phyloP scores from a whole-genome alignment of 2,888 invertebrate genomes.

The Dasysyrphus albostriatus region DNA sequence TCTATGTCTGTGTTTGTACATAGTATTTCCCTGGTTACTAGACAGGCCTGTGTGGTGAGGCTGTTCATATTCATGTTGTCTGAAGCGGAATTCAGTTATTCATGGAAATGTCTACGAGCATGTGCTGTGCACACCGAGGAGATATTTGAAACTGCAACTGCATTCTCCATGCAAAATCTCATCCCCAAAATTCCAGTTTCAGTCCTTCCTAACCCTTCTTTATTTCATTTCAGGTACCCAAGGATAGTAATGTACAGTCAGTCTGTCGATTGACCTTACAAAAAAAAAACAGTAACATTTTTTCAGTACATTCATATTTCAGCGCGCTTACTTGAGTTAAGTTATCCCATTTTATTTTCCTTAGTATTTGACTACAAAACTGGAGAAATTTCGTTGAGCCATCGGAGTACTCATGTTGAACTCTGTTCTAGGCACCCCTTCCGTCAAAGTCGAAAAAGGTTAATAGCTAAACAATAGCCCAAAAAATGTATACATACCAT shows the following conservation, averaged over 20 bases:
- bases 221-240: neutral
- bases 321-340: too few species aligned
- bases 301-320: too few species aligned
- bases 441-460: too few species aligned
- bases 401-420: too few species aligned
- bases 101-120: constrained; percentile 55
- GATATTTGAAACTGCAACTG: constrained; percentile 56
- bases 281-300: neutral
- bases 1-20: neutral
- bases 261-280: neutral
- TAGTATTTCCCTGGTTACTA: neutral
- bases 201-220: constrained; percentile 9
- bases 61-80: constrained; percentile 47
- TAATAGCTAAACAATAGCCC: too few species aligned
- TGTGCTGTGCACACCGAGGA: constrained; percentile 40
- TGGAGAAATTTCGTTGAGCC: too few species aligned
- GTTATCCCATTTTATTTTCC: too few species aligned
- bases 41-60: constrained; percentile 9
- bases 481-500: too few species aligned
- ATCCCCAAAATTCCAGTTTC: neutral
- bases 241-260: neutral
- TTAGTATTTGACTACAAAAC: too few species aligned
- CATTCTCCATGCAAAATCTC: constrained; percentile 39
- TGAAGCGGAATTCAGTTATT: constrained; percentile 68
- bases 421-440: too few species aligned